Conservation (phyloP, 2,797 vertebrate species). For the Aldrovandia affinis region DNA sequence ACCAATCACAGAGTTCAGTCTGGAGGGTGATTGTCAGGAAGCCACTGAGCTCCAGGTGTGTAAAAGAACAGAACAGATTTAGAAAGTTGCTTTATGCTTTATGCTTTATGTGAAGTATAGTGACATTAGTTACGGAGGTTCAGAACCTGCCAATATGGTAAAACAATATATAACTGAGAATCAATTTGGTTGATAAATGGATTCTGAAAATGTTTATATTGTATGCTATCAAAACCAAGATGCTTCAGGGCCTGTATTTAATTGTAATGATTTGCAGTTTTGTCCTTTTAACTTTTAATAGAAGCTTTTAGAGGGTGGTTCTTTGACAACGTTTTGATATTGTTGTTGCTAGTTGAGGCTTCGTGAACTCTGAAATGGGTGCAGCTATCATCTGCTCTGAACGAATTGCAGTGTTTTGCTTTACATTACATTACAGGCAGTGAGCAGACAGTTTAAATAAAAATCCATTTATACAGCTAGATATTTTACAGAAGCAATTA, state of each 20-base stretch:
- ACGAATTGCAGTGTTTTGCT: background rate
- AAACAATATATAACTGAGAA: background rate
- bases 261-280: background rate
- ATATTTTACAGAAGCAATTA: too few relatives aligned
- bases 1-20: constrained; percentile 66
- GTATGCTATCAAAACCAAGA: background rate
- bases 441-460: too few relatives aligned
- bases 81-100: constrained; percentile 31
- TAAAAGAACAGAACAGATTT: constrained; percentile 34
- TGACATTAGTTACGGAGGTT: too few relatives aligned
- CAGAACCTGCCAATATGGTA: background rate
- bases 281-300: too few relatives aligned
- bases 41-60: constrained; percentile 7
- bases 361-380: background rate
- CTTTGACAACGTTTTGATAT: too few relatives aligned
- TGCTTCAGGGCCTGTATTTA: background rate
- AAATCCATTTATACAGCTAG: too few relatives aligned
- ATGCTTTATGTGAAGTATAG: too few relatives aligned
- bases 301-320: background rate
- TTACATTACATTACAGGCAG: too few relatives aligned
- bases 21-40: constrained; percentile 55
- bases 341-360: too few relatives aligned
- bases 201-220: background rate
- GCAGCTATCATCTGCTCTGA: background rate
- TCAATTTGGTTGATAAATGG: background rate